A percentile compares a stretch with the other conserved stretches of the same genome.
Evolutionary conservation across 1,140 invertebrate genomes (phyloP).

Genomic region (Harlomillsia oculata): DNA sequence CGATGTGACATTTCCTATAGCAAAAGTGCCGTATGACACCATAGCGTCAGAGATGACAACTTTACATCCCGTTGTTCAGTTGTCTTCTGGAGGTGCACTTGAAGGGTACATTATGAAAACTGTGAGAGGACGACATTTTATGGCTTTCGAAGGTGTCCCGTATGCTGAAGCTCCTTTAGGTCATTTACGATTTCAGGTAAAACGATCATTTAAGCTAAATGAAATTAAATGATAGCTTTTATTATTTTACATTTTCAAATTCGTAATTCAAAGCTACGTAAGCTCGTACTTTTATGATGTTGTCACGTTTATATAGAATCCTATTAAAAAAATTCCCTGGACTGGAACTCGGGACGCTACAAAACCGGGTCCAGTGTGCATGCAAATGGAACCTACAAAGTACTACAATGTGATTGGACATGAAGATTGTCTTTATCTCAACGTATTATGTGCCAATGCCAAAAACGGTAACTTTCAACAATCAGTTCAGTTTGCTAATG

Average conservation of each 20-base stretch:
- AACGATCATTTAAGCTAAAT: background rate
- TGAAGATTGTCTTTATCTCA: conserved; percentile 52
- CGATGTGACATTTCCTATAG: background rate
- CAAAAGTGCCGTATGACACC: background rate
- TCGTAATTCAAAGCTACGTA: background rate
- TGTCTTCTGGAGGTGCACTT: background rate
- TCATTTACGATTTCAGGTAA: background rate
- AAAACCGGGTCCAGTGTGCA: conserved; percentile 1
- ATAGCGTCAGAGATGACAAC: too few species aligned
- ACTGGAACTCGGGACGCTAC: background rate
- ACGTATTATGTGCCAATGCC: too few species aligned
- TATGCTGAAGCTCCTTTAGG: conserved; percentile 57
- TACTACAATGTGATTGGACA: conserved; percentile 36
- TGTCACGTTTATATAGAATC: background rate
- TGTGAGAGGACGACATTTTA: conserved; percentile 4
- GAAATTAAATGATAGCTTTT: background rate
- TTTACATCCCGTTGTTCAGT: background rate
- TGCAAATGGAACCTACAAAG: conserved; percentile 8
- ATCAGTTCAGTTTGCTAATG: too few species aligned
- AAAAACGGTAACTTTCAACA: too few species aligned
- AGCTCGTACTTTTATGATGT: background rate
- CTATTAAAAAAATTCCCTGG: background rate
- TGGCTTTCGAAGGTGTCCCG: conserved; percentile 61
- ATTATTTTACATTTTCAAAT: background rate
- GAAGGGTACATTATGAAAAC: conserved; percentile 7